These are phyloP conservation scores for Heliconius melpomene DNA, from an alignment of 1,140 invertebrate species.

Conservation along the genomic window DNA sequence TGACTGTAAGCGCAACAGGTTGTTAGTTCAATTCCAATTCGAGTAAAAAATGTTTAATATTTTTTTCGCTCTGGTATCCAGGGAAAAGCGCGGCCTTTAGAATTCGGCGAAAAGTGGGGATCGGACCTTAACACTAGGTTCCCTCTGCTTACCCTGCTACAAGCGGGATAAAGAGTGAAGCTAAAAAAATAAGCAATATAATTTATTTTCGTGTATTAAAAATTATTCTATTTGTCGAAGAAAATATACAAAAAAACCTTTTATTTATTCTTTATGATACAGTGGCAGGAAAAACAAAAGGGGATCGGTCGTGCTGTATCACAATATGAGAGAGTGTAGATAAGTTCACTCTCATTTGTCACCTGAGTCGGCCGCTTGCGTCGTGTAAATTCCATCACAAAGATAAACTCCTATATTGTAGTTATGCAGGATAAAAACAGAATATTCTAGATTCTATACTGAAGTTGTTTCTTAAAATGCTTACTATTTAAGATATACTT, in stretches of 20 bases:
- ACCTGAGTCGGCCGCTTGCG: constrained; percentile 59
- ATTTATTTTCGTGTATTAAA: not conserved
- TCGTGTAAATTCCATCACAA: constrained; percentile 72
- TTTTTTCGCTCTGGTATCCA: no score
- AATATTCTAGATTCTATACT: not conserved
- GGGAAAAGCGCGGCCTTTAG: no score
- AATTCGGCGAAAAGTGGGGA: no score
- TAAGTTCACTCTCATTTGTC: constrained; percentile 76
- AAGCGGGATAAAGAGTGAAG: no score
- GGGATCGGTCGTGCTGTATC: constrained; percentile 53
- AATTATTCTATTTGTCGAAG: not conserved
- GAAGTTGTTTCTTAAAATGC: not conserved
- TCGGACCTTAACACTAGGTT: no score
- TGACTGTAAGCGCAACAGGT: no score
- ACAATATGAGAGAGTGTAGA: constrained; percentile 44
- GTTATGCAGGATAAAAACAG: constrained; percentile 62
- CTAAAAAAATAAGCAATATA: no score
- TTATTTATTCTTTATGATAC: constrained; percentile 26
- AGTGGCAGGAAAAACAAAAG: constrained; percentile 45
- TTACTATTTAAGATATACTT: not conserved
- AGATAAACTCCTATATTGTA: constrained; percentile 69
- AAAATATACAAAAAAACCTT: not conserved
- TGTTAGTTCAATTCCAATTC: no score
- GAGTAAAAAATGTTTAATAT: no score
- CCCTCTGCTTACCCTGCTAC: not conserved